Evolutionary conservation across 35 echinoderm and acorn worm genomes (phyloP), one percentile per base, ranked within the genome.

Genomic region (Amphiura filiformis): DNA sequence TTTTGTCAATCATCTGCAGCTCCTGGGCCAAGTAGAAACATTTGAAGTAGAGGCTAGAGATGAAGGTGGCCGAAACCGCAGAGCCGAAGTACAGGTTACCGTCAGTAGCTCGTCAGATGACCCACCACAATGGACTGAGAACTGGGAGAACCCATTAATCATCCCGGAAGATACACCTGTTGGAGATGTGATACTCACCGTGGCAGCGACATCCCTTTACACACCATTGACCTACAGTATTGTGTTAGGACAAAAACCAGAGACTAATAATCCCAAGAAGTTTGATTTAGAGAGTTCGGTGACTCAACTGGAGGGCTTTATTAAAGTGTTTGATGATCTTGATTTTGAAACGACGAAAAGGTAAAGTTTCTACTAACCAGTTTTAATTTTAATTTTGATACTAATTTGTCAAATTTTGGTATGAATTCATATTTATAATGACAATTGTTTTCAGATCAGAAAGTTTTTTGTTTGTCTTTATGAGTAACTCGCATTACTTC

Each of bases 311-410:
- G 57, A 37, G 7, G 88, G 47, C 2, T 76, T 36, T 20, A 13
- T 93, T 5, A 82, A 33, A 23, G 33, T 93, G 38, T 33, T 41
- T n/a, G 18, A 81, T 11, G 31, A n/a, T 30, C 75, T 93, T 11
- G 91, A 93, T 82, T 93, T 76, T 83, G 91, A 93, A 84, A 77
- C 79, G 26, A 87, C 86, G 22, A 28, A 44, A 34, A 33, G 70
- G 91, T 93, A 32, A n/a, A 77, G 86, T 39, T 32, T 86, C 0
- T 35, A 11, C 39, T 47, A 47, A 47, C 17, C 5, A 9, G 4
- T 9, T 47, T 47, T 47, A 47, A 47, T n/a, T n/a, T n/a, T n/a
- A n/a, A n/a, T n/a, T n/a, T n/a, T n/a, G n/a, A n/a, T n/a, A n/a
- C n/a, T n/a, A n/a, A n/a, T n/a, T n/a, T n/a, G n/a, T n/a, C n/a